phyloP scores from a whole-genome alignment of 2,888 invertebrate genomes.

The Brenthis hecate region DNA sequence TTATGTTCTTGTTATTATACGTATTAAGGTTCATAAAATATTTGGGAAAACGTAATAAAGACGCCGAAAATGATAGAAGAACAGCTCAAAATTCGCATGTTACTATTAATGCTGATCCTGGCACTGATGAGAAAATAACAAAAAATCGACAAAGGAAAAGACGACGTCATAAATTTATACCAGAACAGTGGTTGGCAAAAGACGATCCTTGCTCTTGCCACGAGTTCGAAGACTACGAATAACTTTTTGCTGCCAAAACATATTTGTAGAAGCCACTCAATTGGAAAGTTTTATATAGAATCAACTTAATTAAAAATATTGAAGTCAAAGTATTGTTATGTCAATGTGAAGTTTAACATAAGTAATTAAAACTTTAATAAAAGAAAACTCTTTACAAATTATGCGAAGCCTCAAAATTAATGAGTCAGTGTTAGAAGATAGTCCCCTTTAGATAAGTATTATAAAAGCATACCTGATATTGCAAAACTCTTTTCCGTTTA shows the following conservation, averaged over 20 bases:
- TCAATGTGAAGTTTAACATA: conserved; percentile 44
- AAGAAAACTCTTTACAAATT: conserved; percentile 45
- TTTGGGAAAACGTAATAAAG: conserved; percentile 34
- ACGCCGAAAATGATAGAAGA: not conserved
- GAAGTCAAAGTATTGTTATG: conserved; percentile 29
- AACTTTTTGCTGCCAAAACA: conserved; percentile 21
- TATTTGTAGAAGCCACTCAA: conserved; percentile 24
- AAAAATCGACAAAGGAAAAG: conserved; percentile 47
- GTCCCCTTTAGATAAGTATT: conserved; percentile 33
- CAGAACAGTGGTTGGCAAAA: conserved; percentile 51
- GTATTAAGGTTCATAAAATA: conserved; percentile 49
- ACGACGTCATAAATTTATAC: conserved; percentile 45
- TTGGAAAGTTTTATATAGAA: conserved; percentile 31
- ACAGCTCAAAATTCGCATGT: conserved; percentile 16
- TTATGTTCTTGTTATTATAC: conserved; percentile 49
- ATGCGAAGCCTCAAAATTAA: conserved; percentile 39
- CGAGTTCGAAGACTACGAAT: conserved; percentile 45
- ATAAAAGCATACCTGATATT: conserved; percentile 41
- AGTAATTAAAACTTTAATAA: conserved; percentile 51
- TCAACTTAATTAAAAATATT: conserved; percentile 37
- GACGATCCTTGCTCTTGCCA: conserved; percentile 31
- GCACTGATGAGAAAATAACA: conserved; percentile 42
- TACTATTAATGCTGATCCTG: conserved; percentile 7
- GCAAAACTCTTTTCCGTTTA: conserved; percentile 40
- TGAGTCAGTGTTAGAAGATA: conserved; percentile 36